These are phyloP conservation scores for Zaprionus tsacasi DNA, from an alignment of 1,140 invertebrate genomes.

Conservation along the genomic window DNA sequence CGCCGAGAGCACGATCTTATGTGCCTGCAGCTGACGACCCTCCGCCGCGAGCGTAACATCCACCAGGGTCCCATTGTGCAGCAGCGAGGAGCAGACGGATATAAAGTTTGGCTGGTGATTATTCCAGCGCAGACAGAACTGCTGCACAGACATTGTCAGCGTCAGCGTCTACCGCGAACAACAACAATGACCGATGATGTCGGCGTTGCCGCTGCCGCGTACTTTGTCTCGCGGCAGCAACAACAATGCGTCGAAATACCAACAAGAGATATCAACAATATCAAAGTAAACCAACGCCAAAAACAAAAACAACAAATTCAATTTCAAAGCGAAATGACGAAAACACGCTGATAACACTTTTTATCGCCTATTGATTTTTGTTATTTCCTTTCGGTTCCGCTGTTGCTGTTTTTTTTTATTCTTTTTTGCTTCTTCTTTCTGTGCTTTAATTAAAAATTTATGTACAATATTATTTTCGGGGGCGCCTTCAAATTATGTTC, in stretches of 20 bases:
- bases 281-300: conserved; percentile 33
- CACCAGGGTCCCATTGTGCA: conserved; percentile 92
- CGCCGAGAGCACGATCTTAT: conserved; percentile 93
- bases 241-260: conserved; percentile 43
- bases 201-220: conserved; percentile 52
- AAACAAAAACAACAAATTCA: conserved; percentile 43
- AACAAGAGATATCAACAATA: conserved; percentile 37
- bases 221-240: conserved; percentile 47
- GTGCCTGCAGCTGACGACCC: conserved; percentile 92
- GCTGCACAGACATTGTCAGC: conserved; percentile 89
- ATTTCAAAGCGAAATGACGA: conserved; percentile 55
- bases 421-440: conserved; percentile 16
- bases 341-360: conserved; percentile 70
- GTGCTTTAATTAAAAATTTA: conserved; percentile 73
- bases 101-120: conserved; percentile 96
- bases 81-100: conserved; percentile 91
- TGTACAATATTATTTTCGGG: conserved; percentile 65
- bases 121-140: conserved; percentile 95
- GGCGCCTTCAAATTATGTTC: conserved; percentile 44
- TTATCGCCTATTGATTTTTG: conserved; percentile 77
- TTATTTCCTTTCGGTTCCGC: conserved; percentile 47
- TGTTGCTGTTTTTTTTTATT: conserved; percentile 29
- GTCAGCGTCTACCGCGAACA: conserved; percentile 40
- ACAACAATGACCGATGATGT: conserved; percentile 40
- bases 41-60: conserved; percentile 95